Base-by-base conservation (phyloP, 2,113 vertebrate genomes). In the Urocolius indicus region DNA sequence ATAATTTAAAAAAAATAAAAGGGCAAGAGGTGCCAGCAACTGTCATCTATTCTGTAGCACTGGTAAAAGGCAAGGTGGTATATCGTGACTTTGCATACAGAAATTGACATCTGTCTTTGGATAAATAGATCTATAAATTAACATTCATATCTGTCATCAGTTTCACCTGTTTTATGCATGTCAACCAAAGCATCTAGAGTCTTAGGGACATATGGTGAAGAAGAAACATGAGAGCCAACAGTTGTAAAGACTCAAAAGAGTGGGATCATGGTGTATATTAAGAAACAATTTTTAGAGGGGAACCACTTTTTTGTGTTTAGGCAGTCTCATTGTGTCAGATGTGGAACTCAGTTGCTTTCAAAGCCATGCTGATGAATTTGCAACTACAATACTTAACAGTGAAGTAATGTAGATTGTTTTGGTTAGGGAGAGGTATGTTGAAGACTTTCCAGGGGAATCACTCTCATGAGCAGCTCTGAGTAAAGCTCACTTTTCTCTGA, bases 331-430 rank as follows among this genome's bases (percentile, higher is more conserved):
- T 89, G 11, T 55, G 2, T 65, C 65, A 59, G 62, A 7, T 1
- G 3, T 2, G 2, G 29, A 82, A 26, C 24, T 61, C 58, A 36
- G 1, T 13, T 41, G 13, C 67, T 67, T 58, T 21, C 52, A 59
- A 16, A 62, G 46, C 59, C 2, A 10, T 16, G 55, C 17, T 38
- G 52, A 16, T 81, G 55, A 52, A 20, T 77, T 86, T 76, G 80
- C 32, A 32, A 2, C 16, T 1, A 1, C 32, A 13, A 0, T 16
- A 9, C 9, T 30, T 2, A 3, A 9, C 27, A 30, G 20, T 7
- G 27, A 82, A 52, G 26, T 24, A 13, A 29, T 0, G 17, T 7
- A 5, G 32, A 0, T 9, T 32, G 23, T 54, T 43, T 10, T 5
- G 9, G 49, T 29, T 71, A 51, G 9, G 3, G 34, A 43, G n/a